Percentiles rank a stretch among this genome's conserved stretches.
phyloP scores from a whole-genome alignment of 2,797 vertebrate species.

The Neoniphon sammara region DNA sequence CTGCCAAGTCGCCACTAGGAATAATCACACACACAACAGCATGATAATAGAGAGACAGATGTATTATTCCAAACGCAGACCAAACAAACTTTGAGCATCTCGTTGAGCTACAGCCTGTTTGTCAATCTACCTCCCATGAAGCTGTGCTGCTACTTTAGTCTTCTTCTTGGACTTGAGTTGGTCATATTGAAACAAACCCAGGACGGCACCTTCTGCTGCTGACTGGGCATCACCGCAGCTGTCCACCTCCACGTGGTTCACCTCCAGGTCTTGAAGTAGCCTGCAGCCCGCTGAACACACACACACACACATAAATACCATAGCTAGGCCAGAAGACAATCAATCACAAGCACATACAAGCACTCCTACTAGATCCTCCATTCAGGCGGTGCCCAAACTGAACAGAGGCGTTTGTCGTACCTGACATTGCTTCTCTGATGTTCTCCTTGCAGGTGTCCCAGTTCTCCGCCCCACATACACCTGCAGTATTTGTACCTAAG shows the following conservation, averaged over 20 bases:
- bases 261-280: conserved; percentile 91
- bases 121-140: conserved; percentile 86
- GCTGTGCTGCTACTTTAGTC: conserved; percentile 80
- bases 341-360: neutral
- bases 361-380: neutral
- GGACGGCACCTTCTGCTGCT: conserved; percentile 92
- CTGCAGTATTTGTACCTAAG: conserved; percentile 85
- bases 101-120: neutral
- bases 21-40: neutral
- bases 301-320: neutral
- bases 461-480: conserved; percentile 88
- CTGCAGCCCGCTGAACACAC: conserved; percentile 87
- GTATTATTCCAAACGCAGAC: neutral
- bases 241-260: conserved; percentile 90
- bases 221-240: conserved; percentile 92
- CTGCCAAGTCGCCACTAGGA: conserved; percentile 80
- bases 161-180: conserved; percentile 95
- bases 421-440: conserved; percentile 90
- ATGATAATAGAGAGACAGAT: neutral
- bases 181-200: conserved; percentile 92
- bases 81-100: neutral
- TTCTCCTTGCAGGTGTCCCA: conserved; percentile 94
- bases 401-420: conserved; percentile 68
- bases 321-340: neutral
- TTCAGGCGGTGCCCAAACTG: no score